Conservation (phyloP, 1,140 invertebrate genomes). For the Apocrypta bakeri region DNA sequence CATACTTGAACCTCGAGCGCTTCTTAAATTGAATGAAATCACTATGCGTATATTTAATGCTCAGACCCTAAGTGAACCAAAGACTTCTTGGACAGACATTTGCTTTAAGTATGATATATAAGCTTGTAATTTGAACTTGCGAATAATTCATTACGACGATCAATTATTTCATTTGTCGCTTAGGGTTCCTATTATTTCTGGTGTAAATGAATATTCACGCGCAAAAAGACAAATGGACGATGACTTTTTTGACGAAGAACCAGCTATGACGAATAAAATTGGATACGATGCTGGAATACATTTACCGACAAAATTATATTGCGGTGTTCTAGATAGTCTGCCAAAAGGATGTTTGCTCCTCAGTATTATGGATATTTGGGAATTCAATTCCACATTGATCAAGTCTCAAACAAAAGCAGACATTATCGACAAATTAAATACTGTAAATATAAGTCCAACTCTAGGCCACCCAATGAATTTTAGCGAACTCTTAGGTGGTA, state of each 20-base stretch:
- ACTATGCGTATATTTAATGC: slow-evolving; percentile 61
- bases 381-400: slow-evolving; percentile 76
- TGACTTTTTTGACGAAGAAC: slow-evolving; percentile 66
- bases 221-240: slow-evolving; percentile 60
- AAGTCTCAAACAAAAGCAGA: slow-evolving; percentile 76
- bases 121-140: not conserved
- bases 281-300: slow-evolving; percentile 75
- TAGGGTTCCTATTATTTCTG: slow-evolving; percentile 68
- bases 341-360: slow-evolving; percentile 77
- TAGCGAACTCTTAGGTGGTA: slow-evolving; percentile 78
- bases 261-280: slow-evolving; percentile 53
- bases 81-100: slow-evolving; percentile 77
- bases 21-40: slow-evolving; percentile 70
- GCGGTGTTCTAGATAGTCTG: slow-evolving; percentile 76
- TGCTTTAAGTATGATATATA: slow-evolving; percentile 78
- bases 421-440: slow-evolving; percentile 79
- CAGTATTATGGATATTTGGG: slow-evolving; percentile 84
- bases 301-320: slow-evolving; percentile 75
- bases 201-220: slow-evolving; percentile 44
- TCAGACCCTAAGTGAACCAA: slow-evolving; percentile 56
- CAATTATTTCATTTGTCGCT: slow-evolving; percentile 22
- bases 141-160: not conserved
- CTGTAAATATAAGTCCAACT: slow-evolving; percentile 76
- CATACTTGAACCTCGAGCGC: slow-evolving; percentile 77
- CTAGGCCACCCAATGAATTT: slow-evolving; percentile 81